These are phyloP conservation scores for Eclectus roratus DNA, from an alignment of 2,113 vertebrate genomes.

Conservation along the genomic window DNA sequence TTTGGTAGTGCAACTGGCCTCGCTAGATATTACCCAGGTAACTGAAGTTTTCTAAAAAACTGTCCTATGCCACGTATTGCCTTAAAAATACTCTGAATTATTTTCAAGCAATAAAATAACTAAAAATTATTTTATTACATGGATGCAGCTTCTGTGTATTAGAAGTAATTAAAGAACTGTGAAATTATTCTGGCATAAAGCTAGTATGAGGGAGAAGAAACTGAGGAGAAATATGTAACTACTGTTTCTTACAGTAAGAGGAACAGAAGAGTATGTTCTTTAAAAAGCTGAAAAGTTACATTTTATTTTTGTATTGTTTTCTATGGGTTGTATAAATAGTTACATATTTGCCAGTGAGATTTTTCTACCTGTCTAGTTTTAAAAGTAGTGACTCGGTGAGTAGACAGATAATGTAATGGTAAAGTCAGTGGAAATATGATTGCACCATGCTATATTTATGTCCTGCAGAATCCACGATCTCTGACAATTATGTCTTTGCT, in stretches of 20 bases:
- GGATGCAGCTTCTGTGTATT: background rate
- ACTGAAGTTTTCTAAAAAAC: background rate
- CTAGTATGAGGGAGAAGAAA: background rate
- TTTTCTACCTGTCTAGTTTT: background rate
- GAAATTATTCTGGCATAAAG: background rate
- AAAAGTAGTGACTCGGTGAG: background rate
- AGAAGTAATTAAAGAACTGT: background rate
- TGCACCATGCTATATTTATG: background rate
- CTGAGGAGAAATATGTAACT: background rate
- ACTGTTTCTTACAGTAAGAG: background rate
- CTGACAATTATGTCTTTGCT: background rate
- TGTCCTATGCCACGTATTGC: background rate
- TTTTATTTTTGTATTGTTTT: background rate
- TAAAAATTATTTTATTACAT: background rate
- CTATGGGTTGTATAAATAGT: background rate
- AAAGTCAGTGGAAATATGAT: background rate
- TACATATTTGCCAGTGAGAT: background rate
- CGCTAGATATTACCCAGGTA: constrained; percentile 96
- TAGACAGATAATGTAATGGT: background rate
- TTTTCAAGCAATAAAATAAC: background rate
- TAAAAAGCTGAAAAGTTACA: background rate
- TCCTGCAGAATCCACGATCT: background rate
- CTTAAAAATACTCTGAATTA: background rate
- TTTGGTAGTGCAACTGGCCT: constrained; percentile 97
- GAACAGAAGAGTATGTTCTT: background rate